A percentile compares a stretch with the other conserved stretches of the same genome.
Evolutionary conservation across 2,888 invertebrate genomes (phyloP).

Genomic region (Suillia variegata): DNA sequence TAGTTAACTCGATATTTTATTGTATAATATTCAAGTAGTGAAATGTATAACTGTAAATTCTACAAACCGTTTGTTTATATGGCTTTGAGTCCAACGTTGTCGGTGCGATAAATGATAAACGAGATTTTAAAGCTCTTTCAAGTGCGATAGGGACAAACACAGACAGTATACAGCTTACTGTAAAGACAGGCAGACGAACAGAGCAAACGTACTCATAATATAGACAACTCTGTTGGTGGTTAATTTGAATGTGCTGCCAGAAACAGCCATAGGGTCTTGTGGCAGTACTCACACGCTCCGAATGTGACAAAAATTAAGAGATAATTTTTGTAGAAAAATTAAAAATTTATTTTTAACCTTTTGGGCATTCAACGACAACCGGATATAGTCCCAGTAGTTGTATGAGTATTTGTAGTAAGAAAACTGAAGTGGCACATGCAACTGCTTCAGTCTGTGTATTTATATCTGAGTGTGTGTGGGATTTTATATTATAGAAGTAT

Average conservation of each 20-base stretch:
- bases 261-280: neutral
- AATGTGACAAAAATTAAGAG: neutral
- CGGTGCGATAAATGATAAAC: too few relatives aligned
- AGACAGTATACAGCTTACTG: too few relatives aligned
- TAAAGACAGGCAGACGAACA: neutral
- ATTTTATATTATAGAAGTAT: too few relatives aligned
- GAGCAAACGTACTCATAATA: neutral
- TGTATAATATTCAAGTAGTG: too few relatives aligned
- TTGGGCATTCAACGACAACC: neutral
- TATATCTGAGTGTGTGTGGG: neutral
- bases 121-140: conserved; percentile 1
- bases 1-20: too few relatives aligned
- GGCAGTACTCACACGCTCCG: too few relatives aligned
- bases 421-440: too few relatives aligned
- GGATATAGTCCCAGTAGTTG: neutral
- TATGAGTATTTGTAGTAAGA: too few relatives aligned
- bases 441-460: neutral
- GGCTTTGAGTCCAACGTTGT: too few relatives aligned
- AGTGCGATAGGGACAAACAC: neutral
- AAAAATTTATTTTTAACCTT: neutral
- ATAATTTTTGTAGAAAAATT: neutral
- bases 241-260: neutral
- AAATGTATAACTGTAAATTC: too few relatives aligned
- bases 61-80: too few relatives aligned
- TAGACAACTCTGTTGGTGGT: neutral